Base-by-base conservation (phyloP, 2,113 vertebrate genomes). In the Leucosticte australis region DNA sequence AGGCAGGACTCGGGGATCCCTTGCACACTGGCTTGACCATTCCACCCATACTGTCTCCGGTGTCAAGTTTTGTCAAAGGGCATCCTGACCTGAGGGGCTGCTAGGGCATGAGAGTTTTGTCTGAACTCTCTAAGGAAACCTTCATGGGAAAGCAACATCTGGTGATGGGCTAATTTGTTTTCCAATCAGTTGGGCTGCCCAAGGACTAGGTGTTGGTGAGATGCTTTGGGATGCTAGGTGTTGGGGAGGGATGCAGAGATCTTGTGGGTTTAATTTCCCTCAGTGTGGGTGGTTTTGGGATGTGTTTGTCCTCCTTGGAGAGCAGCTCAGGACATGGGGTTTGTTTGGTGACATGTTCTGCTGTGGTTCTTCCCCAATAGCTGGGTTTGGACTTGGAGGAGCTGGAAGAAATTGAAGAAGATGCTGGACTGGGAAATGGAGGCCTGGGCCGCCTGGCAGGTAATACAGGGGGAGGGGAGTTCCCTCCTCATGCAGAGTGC, bases 381-480 rank as follows among this genome's bases (percentile, higher is more conserved):
- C 86, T 99, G 93, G 98, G 98, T 14, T 93, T 99, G 96, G 98
- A 99, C 91, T 93, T 99, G 95, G 99, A 99, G 90, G 99, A 99
- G 67, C 96, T 99, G 83, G 98, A 99, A 84, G 99, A 99, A 79
- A 99, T 99, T 4, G 98, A 99, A 96, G 98, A 99, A 89, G 99
- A 99, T 33, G 98, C 98, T 37, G 99, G 99, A 31, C 97, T 99
- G 44, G 99, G 99, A 60, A 99, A 99, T 0, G 98, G 99, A 77
- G 99, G 99, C 82, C 94, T 99, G 74, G 98, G 99, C 7, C 98
- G 98, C 41, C 97, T 99, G 86, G 99, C 99, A 98, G 98, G 98
- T 99, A 97, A 97, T 11, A 1, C 1, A 9, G 57, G 53, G 37
- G 9, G 28, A 80, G 17, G 20, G 60, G 18, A 74, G 28, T 26